These are phyloP conservation scores for Morinoia aosen DNA, from an alignment of 2,888 invertebrate genomes.

Conservation along the genomic window DNA sequence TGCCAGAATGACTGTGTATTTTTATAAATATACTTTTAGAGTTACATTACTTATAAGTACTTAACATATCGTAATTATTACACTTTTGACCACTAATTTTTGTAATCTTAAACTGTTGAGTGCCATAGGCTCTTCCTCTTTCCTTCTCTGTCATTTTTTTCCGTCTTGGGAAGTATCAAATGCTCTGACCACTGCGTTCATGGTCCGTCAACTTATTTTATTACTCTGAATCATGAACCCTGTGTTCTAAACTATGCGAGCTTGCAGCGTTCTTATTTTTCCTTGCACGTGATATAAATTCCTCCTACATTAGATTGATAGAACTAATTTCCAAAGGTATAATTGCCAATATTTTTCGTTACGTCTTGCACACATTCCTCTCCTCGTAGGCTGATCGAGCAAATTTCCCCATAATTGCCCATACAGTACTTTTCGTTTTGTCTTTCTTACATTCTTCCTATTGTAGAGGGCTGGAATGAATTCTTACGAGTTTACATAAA, in stretches of 20 bases:
- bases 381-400: not conserved
- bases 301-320: not conserved
- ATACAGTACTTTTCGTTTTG: too few relatives aligned
- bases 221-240: too few relatives aligned
- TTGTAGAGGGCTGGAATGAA: too few relatives aligned
- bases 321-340: not conserved
- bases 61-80: not conserved
- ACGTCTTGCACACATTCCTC: not conserved
- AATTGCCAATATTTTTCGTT: not conserved
- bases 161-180: too few relatives aligned
- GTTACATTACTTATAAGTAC: not conserved
- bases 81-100: not conserved
- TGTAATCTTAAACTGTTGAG: not conserved
- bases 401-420: not conserved
- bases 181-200: too few relatives aligned
- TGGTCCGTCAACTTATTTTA: too few relatives aligned
- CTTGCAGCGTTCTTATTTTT: not conserved
- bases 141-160: too few relatives aligned
- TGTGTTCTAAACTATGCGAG: not conserved
- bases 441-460: too few relatives aligned
- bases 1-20: constrained; percentile 7
- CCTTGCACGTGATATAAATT: not conserved
- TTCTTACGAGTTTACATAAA: not conserved
- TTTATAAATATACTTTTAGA: not conserved
- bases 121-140: too few relatives aligned